Evolutionary conservation across 1,140 invertebrate species (phyloP), one percentile per base, ranked within the genome.

Genomic region (Luehdorfia chinensis): DNA sequence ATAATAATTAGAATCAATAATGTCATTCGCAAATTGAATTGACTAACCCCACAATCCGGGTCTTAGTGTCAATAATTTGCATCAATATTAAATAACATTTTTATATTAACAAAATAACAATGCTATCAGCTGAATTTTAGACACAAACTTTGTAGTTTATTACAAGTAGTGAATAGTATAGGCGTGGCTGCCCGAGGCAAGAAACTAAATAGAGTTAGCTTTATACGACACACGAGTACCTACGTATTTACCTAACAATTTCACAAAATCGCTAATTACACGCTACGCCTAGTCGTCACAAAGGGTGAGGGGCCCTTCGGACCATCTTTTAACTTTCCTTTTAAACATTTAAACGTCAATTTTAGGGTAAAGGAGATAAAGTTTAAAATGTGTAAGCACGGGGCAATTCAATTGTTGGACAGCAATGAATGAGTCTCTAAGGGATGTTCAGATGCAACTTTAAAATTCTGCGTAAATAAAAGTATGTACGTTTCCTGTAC

Each of bases 401-500:
- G 5, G 14, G 16, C 62, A 72, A 25, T 66, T 52, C 44, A 51
- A 54, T 18, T 34, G 49, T 57, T 50, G 37, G 43, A 37, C 59
- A 50, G 54, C 61, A 68, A 62, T 72, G 68, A 79, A 81, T 77
- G 74, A 70, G 63, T 76, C 72, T 72, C 68, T 78, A 78, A 85
- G 81, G 81, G 81, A 85, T 83, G 81, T 67, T 80, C 81, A 76
- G 74, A 85, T 83, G 78, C 78, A 78, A 75, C 61, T 57, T 56
- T 60, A 55, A 45, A 34, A 16, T 50, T 50, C 30, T 21, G 33
- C 21, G 43, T 27, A 21, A 48, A 59, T 55, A 27, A 45, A 47
- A 25, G 47, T 36, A 59, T 55, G 25, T 41, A 21, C 27, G 30
- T 33, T 33, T 21, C 21, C 25, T 31, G 7, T 15, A 4, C 30